Conservation (phyloP, 2,113 vertebrate genomes). For the Melanocharis versteri region DNA sequence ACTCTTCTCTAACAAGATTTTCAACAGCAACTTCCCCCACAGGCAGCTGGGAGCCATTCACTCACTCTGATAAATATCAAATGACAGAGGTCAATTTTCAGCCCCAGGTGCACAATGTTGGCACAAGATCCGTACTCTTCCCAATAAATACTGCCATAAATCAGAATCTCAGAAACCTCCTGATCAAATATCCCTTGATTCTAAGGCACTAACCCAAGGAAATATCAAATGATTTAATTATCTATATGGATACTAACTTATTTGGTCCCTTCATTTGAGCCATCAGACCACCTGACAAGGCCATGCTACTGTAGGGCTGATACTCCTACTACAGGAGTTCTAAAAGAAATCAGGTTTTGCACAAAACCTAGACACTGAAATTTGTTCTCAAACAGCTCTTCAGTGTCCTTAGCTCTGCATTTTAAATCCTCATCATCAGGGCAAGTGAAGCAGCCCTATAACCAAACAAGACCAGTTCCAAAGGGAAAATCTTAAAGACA, state of each 20-base stretch:
- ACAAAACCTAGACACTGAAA: neutral
- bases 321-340: neutral
- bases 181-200: neutral
- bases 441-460: neutral
- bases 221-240: neutral
- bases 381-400: neutral
- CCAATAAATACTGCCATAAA: neutral
- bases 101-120: neutral
- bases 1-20: neutral
- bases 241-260: neutral
- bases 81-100: neutral
- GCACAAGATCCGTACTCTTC: neutral
- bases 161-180: neutral
- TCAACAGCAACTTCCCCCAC: neutral
- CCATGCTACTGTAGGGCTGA: too few species aligned
- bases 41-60: rapidly evolving
- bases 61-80: neutral
- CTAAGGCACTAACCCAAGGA: neutral
- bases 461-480: neutral
- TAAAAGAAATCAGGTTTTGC: neutral
- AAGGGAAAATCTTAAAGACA: neutral
- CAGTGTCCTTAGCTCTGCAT: neutral
- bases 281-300: neutral
- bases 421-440: neutral
- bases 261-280: neutral